Evolutionary conservation across 2,113 vertebrate species (phyloP).

Genomic region (Chionodraco myersi): DNA sequence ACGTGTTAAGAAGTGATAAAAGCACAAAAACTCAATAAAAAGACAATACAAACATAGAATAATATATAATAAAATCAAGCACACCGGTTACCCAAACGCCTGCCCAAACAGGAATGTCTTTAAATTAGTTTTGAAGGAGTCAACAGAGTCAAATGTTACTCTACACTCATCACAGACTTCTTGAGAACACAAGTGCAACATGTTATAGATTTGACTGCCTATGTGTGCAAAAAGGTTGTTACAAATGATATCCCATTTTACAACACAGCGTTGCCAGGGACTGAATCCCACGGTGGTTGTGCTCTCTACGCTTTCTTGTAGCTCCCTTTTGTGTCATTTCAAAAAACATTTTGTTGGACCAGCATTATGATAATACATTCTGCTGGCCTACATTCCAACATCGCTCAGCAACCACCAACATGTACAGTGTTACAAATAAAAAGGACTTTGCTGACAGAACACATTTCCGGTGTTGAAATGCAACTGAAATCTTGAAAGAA

Average conservation of each 20-base stretch:
- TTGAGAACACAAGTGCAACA: neutral
- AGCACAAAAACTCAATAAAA: too few relatives aligned
- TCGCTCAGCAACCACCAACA: neutral
- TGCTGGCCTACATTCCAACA: neutral
- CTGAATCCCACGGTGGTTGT: constrained; percentile 2
- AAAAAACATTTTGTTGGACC: constrained; percentile 4
- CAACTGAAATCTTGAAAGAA: neutral
- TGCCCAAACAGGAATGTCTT: too few relatives aligned
- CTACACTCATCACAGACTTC: neutral
- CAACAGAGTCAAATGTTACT: neutral
- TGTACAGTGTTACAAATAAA: neutral
- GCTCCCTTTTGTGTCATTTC: neutral
- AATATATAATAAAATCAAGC: too few relatives aligned
- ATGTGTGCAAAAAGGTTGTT: neutral
- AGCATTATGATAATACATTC: neutral
- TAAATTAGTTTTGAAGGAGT: too few relatives aligned
- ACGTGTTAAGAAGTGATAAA: too few relatives aligned
- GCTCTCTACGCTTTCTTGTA: neutral
- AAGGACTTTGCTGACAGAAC: neutral
- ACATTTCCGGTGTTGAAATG: neutral
- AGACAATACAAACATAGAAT: too few relatives aligned
- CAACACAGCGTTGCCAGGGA: neutral
- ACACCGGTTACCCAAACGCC: too few relatives aligned
- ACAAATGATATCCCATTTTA: neutral
- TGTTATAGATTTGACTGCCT: neutral